These are phyloP conservation scores for Falcaria lacertinaria DNA, from an alignment of 2,888 invertebrate species.

Conservation along the genomic window DNA sequence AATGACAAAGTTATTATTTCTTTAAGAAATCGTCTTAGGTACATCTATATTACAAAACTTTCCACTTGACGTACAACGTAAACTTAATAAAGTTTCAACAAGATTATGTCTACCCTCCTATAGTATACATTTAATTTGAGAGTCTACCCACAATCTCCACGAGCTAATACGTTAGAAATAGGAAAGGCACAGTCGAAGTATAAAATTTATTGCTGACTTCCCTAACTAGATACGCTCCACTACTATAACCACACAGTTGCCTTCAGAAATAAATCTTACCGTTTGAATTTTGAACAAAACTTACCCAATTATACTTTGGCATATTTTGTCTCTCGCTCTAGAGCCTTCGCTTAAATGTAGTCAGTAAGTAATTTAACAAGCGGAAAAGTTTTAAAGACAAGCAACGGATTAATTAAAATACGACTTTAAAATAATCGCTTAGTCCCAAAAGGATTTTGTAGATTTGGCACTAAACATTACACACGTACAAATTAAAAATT, in stretches of 20 bases:
- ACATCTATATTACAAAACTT: conserved; percentile 27
- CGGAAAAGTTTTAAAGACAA: conserved; percentile 29
- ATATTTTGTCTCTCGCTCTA: conserved; percentile 22
- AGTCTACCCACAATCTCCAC: conserved; percentile 64
- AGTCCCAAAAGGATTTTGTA: conserved; percentile 32
- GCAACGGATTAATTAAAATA: conserved; percentile 24
- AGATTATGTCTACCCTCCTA: conserved; percentile 52
- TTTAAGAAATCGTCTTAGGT: conserved; percentile 35
- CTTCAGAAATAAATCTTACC: conserved; percentile 29
- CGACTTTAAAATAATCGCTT: conserved; percentile 26
- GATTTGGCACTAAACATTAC: conserved; percentile 63
- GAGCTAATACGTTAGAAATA: conserved; percentile 77
- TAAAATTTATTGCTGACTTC: conserved; percentile 78
- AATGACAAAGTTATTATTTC: conserved; percentile 46
- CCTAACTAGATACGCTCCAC: conserved; percentile 63
- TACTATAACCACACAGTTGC: conserved; percentile 39
- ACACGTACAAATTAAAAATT: conserved; percentile 17
- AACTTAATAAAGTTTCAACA: conserved; percentile 53
- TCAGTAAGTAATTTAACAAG: conserved; percentile 28
- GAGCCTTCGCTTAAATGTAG: conserved; percentile 19
- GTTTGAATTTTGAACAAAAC: conserved; percentile 24
- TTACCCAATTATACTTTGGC: conserved; percentile 27
- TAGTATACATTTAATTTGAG: conserved; percentile 65
- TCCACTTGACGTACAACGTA: conserved; percentile 40
- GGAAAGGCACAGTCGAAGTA: conserved; percentile 80